These are phyloP conservation scores for Nanorana parkeri DNA, from an alignment of 2,113 vertebrate genomes.

Conservation along the genomic window DNA sequence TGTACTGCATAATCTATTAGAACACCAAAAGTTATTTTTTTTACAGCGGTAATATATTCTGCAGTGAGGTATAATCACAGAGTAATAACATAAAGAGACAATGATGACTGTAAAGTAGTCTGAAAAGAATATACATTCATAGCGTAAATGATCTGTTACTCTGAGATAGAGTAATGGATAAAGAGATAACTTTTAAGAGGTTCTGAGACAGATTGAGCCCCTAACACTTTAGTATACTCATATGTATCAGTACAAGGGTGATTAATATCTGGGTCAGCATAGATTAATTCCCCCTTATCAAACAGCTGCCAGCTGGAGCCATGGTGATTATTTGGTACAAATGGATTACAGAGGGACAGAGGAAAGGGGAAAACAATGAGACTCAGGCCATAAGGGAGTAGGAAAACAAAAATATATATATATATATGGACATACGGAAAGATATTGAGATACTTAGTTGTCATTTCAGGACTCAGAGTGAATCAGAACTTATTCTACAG, in stretches of 20 bases:
- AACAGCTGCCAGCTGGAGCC: not conserved
- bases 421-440: no score
- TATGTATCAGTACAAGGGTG: not conserved
- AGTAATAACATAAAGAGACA: no score
- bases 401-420: no score
- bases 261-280: slow-evolving; percentile 18
- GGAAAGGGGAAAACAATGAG: not conserved
- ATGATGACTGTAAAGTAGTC: no score
- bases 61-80: no score
- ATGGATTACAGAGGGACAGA: slow-evolving; percentile 14
- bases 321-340: not conserved
- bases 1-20: not conserved
- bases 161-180: no score
- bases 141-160: no score
- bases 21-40: not conserved
- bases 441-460: not conserved
- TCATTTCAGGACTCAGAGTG: not conserved
- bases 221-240: no score
- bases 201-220: no score
- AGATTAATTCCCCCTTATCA: not conserved
- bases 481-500: no score
- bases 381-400: not conserved
- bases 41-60: not conserved
- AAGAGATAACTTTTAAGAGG: no score
- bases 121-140: no score